A percentile compares a stretch with the other conserved stretches of the same genome.
Evolutionary conservation across 2,888 invertebrate species (phyloP).

Genomic region (Congeria kusceri): DNA sequence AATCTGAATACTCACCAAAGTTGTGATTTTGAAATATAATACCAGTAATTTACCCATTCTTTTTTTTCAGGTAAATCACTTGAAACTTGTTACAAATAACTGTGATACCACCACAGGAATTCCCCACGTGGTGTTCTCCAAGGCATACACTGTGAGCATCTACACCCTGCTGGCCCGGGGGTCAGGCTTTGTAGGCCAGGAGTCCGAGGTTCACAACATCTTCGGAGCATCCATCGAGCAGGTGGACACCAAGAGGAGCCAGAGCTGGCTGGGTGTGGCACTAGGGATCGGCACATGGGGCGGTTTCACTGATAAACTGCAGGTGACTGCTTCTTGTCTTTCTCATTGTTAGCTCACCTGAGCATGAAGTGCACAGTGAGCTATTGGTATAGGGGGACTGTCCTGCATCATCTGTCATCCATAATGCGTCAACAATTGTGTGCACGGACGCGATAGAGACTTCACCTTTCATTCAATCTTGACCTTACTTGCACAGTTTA

Average conservation of each 20-base stretch:
- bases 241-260: slow-evolving; percentile 63
- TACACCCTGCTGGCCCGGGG: slow-evolving; percentile 42
- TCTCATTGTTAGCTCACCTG: too few species aligned
- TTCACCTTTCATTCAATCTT: too few species aligned
- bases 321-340: slow-evolving; percentile 45
- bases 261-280: slow-evolving; percentile 71
- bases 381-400: too few species aligned
- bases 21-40: too few species aligned
- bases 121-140: slow-evolving; percentile 61
- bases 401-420: too few species aligned
- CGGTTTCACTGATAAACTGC: slow-evolving; percentile 62
- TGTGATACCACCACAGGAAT: slow-evolving; percentile 4
- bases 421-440: too few species aligned
- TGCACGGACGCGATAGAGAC: too few species aligned
- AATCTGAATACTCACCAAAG: too few species aligned
- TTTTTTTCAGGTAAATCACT: slow-evolving; percentile 58
- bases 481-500: too few species aligned
- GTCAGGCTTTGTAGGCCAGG: slow-evolving; percentile 29
- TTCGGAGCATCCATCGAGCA: slow-evolving; percentile 72
- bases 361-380: too few species aligned
- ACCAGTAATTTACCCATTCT: too few species aligned
- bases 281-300: slow-evolving; percentile 56
- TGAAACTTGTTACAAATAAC: slow-evolving; percentile 52
- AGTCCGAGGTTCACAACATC: slow-evolving; percentile 75
- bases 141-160: slow-evolving; percentile 58